Conservation (phyloP, 2,113 vertebrate species). For the Hipposideros armiger region DNA sequence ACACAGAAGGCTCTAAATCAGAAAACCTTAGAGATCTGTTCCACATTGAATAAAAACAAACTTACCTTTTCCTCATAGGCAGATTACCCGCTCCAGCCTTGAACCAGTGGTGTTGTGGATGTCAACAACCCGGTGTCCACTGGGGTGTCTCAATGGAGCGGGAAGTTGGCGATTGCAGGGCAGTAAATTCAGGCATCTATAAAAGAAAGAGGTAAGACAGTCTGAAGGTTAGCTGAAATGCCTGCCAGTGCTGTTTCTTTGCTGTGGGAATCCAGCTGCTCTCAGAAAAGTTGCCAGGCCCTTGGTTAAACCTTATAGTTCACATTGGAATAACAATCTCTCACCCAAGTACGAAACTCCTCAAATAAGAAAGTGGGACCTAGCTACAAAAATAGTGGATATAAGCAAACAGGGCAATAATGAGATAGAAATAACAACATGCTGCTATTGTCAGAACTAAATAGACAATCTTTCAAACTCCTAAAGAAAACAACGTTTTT, state of each 20-base stretch:
- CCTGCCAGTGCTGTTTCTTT: conserved; percentile 87
- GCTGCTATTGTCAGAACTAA: conserved; percentile 42
- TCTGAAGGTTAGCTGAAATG: conserved; percentile 92
- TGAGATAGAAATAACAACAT: not conserved
- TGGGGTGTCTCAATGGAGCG: conserved; percentile 91
- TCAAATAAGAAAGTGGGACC: conserved; percentile 50
- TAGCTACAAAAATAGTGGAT: conserved; percentile 41
- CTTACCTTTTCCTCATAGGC: conserved; percentile 93
- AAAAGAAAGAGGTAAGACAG: conserved; percentile 92
- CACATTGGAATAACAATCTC: conserved; percentile 12
- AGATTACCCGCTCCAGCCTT: conserved; percentile 90
- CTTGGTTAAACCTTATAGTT: conserved; percentile 73
- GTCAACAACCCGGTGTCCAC: conserved; percentile 90
- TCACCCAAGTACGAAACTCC: not conserved
- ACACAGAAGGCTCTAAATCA: conserved; percentile 88
- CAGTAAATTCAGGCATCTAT: conserved; percentile 91
- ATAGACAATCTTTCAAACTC: conserved; percentile 3
- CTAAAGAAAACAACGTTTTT: conserved; percentile 42
- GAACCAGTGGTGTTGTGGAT: conserved; percentile 90
- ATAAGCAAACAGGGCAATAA: not conserved
- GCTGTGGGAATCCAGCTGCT: conserved; percentile 87
- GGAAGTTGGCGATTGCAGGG: conserved; percentile 91
- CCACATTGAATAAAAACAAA: conserved; percentile 90
- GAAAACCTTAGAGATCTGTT: conserved; percentile 91
- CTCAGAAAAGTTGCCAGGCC: conserved; percentile 80